These are phyloP conservation scores for Epistrophella euchroma DNA, from an alignment of 2,888 invertebrate genomes.

Conservation along the genomic window DNA sequence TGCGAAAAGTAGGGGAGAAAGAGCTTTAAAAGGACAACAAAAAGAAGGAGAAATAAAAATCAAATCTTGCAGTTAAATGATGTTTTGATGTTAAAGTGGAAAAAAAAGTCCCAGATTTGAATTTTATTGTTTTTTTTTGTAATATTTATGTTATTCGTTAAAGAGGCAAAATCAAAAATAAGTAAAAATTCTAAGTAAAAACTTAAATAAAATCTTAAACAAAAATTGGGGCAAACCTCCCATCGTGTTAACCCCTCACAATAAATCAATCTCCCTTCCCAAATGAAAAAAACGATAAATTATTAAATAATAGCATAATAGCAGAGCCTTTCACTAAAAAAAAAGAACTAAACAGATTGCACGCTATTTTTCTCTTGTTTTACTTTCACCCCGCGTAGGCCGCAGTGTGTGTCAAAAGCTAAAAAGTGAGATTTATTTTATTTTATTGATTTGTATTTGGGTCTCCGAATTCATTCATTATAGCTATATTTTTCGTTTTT, in stretches of 20 bases:
- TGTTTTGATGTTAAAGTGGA: slow-evolving; percentile 25
- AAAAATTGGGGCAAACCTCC: slow-evolving; percentile 5
- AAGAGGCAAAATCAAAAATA: not conserved
- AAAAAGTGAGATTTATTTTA: slow-evolving; percentile 29
- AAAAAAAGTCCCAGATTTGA: not conserved
- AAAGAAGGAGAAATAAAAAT: slow-evolving; percentile 8
- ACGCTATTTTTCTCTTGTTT: slow-evolving; percentile 17
- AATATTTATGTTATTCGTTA: not conserved
- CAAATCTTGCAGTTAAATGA: not conserved
- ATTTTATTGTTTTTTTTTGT: not conserved
- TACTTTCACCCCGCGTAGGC: slow-evolving; percentile 62
- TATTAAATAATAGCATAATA: not conserved
- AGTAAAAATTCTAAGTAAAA: not conserved
- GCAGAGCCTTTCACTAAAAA: slow-evolving; percentile 11
- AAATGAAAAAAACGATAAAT: slow-evolving; percentile 16
- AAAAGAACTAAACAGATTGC: not conserved
- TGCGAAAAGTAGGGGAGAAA: not conserved
- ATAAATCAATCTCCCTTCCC: not conserved
- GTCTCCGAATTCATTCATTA: slow-evolving; percentile 16
- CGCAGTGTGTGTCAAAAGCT: not conserved
- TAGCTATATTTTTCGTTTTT: not conserved
- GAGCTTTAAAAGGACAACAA: slow-evolving; percentile 11
- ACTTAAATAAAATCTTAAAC: not conserved
- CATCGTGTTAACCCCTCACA: not conserved
- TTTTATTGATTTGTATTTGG: slow-evolving; percentile 26